Base-by-base conservation (phyloP, 2,888 invertebrate species). In the Pristionchus exspectatus region DNA sequence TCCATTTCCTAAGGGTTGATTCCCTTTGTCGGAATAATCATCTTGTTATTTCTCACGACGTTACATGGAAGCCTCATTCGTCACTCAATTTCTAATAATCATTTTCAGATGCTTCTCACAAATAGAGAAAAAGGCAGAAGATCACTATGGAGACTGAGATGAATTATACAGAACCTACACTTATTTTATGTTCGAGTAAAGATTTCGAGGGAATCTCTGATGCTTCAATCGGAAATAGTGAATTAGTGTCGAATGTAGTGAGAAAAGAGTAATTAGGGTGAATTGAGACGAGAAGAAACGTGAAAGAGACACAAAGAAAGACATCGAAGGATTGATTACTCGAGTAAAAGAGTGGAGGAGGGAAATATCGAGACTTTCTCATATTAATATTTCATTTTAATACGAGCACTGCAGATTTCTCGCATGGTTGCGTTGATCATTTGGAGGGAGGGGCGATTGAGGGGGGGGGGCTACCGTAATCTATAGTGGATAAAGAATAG, bases 211-310 rank as follows among this genome's bases (percentile, higher is more conserved):
- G 21, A 77, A 44, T 77, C n/a, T 77, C 10, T 24, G 77, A 77
- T 77, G 21, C 38, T 14, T 33, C 77, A 77, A 77, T 77, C 77
- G 77, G 77, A 77, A 77, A 44, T 44, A 2, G 77, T 44, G 44
- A 77, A 77, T 77, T 77, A 77, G 74, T n/a, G 69, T 63, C 63
- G 18, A 9, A n/a, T 74, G 74, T 21, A 77, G n/a, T 21, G 44
- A 44, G 44, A 21, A 21, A 77, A 74, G 74, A 12, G 33, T 33
- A 74, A 74, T 74, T 74, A 74, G 74, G 38, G 74, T 30, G 33
- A 74, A 74, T 74, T 74, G 74, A 74, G 74, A 38, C 33, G 33
- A 30, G 74, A 74, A 9, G 30, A 24, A 38, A 74, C 74, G 74
- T 74, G 74, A 30, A 38, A 30, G 74, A 66, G 5, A 10, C n/a